phyloP scores from a whole-genome alignment of 2,797 vertebrate species.

The Petrocephalus schoutedeni region DNA sequence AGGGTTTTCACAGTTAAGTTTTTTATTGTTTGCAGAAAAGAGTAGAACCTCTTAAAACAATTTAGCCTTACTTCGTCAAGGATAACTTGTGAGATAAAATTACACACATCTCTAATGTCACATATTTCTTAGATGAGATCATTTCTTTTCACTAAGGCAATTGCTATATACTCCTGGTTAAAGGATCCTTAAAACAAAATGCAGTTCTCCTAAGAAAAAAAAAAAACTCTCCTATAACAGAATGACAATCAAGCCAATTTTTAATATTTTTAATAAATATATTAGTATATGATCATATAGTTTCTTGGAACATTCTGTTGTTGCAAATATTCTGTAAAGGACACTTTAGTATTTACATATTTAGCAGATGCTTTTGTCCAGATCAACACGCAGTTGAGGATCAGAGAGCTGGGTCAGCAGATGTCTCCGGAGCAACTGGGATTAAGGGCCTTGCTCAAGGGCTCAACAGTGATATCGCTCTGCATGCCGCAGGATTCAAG shows the following conservation, averaged over 20 bases:
- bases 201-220: background rate
- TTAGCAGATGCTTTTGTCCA: background rate
- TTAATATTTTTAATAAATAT: too few species aligned
- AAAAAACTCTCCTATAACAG: background rate
- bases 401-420: background rate
- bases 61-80: background rate
- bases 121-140: slow-evolving; percentile 3
- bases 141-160: background rate
- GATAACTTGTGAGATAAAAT: background rate
- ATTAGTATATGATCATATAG: background rate
- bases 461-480: background rate
- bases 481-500: background rate
- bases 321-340: background rate
- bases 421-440: background rate
- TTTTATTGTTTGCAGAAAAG: background rate
- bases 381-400: background rate
- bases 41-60: background rate
- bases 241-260: background rate
- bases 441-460: background rate
- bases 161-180: background rate
- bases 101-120: background rate
- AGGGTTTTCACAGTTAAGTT: background rate
- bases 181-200: background rate
- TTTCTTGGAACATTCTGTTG: background rate
- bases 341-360: background rate